Evolutionary conservation across 2,797 vertebrate species (phyloP).

Genomic region (Pangasius mekongensis): DNA sequence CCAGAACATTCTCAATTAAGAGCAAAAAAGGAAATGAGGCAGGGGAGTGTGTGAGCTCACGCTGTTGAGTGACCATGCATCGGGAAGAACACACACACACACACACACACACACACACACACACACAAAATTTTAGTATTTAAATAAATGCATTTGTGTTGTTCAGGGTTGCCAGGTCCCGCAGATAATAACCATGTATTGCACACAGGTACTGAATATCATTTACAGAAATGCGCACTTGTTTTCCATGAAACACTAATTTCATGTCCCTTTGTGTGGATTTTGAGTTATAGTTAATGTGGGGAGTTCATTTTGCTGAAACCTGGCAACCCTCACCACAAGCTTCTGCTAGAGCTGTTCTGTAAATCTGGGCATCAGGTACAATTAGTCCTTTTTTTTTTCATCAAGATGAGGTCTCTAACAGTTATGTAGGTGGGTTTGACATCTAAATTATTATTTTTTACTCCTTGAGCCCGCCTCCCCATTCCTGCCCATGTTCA

Average conservation of each 20-base stretch:
- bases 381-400: background rate
- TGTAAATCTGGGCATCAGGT: background rate
- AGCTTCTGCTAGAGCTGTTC: background rate
- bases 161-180: background rate
- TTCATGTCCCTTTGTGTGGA: background rate
- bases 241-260: background rate
- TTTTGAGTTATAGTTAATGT: background rate
- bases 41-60: conserved; percentile 72
- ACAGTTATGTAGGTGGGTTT: background rate
- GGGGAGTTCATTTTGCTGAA: background rate
- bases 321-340: background rate
- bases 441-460: background rate
- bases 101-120: conserved; percentile 4
- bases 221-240: background rate
- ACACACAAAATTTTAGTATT: background rate
- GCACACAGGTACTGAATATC: background rate
- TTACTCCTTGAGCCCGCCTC: background rate
- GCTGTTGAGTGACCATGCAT: conserved; percentile 50
- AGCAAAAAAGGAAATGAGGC: conserved; percentile 79
- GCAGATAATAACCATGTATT: background rate
- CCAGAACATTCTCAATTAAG: conserved; percentile 85
- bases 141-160: background rate
- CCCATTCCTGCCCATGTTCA: background rate
- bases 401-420: background rate
- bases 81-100: background rate